Evolutionary conservation across 2,888 invertebrate species (phyloP).

Genomic region (Polydrusus cervinus): DNA sequence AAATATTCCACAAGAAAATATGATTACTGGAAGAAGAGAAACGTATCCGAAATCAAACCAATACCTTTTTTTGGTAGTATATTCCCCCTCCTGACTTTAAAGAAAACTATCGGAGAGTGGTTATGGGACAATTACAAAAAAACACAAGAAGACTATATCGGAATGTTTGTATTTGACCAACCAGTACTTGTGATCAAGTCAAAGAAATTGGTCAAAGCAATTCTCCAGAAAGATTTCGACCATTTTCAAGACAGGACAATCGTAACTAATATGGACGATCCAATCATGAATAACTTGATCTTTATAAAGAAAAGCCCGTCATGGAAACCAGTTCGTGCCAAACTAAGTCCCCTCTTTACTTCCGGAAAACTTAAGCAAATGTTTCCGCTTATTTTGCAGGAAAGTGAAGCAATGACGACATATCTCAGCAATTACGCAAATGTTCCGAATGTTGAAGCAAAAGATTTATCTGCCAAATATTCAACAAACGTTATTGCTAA

Average conservation of each 20-base stretch:
- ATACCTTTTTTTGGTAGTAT: constrained; percentile 60
- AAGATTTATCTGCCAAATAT: constrained; percentile 66
- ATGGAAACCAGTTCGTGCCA: constrained; percentile 73
- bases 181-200: constrained; percentile 71
- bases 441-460: constrained; percentile 57
- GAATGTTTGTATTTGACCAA: constrained; percentile 72
- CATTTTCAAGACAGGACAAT: constrained; percentile 72
- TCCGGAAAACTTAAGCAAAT: constrained; percentile 75
- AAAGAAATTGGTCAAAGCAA: constrained; percentile 71
- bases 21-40: constrained; percentile 59
- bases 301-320: constrained; percentile 71
- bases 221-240: constrained; percentile 72
- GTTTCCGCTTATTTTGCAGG: constrained; percentile 70
- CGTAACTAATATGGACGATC: constrained; percentile 69
- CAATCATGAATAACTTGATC: constrained; percentile 69
- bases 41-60: constrained; percentile 57
- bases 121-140: constrained; percentile 42
- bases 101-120: constrained; percentile 22
- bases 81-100: constrained; percentile 11
- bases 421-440: constrained; percentile 18
- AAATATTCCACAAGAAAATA: constrained; percentile 54
- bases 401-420: constrained; percentile 26
- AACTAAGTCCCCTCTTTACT: constrained; percentile 74
- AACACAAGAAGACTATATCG: constrained; percentile 66
- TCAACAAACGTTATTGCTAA: constrained; percentile 61